Percentiles rank a stretch among this genome's conserved stretches.
These are phyloP conservation scores for Acromyrmex heyeri DNA, from an alignment of 1,140 invertebrate species.

Conservation along the genomic window DNA sequence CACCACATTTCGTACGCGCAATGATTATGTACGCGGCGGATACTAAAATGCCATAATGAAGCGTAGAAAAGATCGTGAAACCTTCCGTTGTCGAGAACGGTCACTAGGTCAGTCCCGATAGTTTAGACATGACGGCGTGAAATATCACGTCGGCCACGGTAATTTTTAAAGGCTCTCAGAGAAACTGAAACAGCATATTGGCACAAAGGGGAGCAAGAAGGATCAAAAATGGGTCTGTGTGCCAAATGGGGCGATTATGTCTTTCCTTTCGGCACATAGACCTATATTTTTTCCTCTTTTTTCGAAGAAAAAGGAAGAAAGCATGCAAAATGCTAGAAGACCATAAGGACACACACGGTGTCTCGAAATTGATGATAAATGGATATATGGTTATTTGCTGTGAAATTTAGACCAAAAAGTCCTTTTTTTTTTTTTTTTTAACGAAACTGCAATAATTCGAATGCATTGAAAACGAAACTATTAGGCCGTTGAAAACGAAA, in stretches of 20 bases:
- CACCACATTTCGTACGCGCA: conserved; percentile 17
- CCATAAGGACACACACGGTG: background rate
- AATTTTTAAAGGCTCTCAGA: conserved; percentile 8
- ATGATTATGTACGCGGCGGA: conserved; percentile 4
- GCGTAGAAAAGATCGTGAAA: conserved; percentile 11
- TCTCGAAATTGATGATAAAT: conserved; percentile 28
- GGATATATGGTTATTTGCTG: background rate
- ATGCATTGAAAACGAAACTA: background rate
- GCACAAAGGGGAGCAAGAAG: conserved; percentile 8
- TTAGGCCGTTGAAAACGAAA: background rate
- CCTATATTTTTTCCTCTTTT: conserved; percentile 24
- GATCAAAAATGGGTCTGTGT: conserved; percentile 40
- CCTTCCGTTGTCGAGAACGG: background rate
- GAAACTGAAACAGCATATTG: conserved; percentile 14
- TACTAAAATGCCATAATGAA: conserved; percentile 35
- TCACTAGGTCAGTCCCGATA: conserved; percentile 26
- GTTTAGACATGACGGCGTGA: conserved; percentile 38
- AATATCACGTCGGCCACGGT: conserved; percentile 48
- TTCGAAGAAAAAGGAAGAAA: conserved; percentile 5
- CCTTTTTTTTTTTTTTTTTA: background rate
- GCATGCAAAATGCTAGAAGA: conserved; percentile 4
- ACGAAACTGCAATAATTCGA: background rate
- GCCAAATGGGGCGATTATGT: conserved; percentile 5
- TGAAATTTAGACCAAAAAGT: background rate
- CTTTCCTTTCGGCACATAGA: conserved; percentile 25